A percentile compares a stretch with the other conserved stretches of the same genome.
Conservation (phyloP, 2,888 invertebrate species). For the Nysson spinosus region DNA sequence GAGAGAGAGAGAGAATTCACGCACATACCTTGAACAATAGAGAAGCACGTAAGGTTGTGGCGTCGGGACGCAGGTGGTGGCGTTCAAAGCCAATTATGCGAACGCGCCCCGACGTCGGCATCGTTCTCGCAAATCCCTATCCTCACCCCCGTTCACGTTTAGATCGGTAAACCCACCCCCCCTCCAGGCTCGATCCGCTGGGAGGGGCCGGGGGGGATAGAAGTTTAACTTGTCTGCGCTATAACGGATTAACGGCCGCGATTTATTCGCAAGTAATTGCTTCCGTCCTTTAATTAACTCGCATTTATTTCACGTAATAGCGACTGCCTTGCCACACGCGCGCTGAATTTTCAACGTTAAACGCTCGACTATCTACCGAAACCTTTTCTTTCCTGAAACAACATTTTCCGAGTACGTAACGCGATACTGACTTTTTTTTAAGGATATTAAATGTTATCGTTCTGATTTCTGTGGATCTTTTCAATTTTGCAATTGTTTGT, state of each 20-base stretch:
- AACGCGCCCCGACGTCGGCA: constrained; percentile 70
- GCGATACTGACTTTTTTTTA: background rate
- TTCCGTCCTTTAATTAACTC: constrained; percentile 76
- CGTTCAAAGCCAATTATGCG: constrained; percentile 77
- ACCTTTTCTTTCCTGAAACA: background rate
- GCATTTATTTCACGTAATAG: constrained; percentile 76
- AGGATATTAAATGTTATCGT: no score
- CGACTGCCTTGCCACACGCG: constrained; percentile 59
- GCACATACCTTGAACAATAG: constrained; percentile 1
- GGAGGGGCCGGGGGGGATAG: constrained; percentile 52
- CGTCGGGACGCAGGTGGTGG: constrained; percentile 75
- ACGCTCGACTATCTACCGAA: constrained; percentile 9
- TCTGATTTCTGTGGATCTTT: no score
- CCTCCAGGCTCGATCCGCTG: no score
- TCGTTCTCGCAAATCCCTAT: constrained; percentile 71
- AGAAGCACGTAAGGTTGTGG: constrained; percentile 59
- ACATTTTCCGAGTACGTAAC: background rate
- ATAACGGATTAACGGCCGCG: constrained; percentile 76
- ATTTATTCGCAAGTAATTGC: constrained; percentile 75
- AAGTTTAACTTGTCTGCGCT: constrained; percentile 75
- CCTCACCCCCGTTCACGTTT: constrained; percentile 55
- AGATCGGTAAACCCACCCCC: constrained; percentile 9
- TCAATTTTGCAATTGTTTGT: no score
- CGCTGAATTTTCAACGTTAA: constrained; percentile 34
- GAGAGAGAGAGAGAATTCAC: constrained; percentile 16